phyloP scores from a whole-genome alignment of 2,888 invertebrate genomes.

The Theodoxus fluviatilis region DNA sequence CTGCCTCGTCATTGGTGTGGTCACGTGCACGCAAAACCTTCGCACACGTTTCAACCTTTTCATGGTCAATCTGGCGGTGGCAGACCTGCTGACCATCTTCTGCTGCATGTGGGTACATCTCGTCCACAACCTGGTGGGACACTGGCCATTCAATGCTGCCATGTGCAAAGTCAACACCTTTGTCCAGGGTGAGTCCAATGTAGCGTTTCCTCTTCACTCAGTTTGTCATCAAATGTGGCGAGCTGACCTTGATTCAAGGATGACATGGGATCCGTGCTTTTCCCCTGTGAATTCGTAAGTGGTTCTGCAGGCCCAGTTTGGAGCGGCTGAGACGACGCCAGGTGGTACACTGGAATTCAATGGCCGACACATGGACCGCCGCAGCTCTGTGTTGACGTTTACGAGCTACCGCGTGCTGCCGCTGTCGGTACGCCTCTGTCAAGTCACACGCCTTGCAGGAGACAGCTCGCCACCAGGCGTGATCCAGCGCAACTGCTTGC shows the following conservation, averaged over 20 bases:
- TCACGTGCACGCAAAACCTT: slow-evolving; percentile 35
- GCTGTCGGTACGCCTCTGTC: no score
- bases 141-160: slow-evolving; percentile 36
- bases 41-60: slow-evolving; percentile 44
- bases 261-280: not conserved
- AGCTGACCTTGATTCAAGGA: not conserved
- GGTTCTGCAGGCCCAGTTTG: no score
- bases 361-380: no score
- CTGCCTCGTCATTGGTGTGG: slow-evolving; percentile 32
- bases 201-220: not conserved
- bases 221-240: not conserved
- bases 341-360: no score
- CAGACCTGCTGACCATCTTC: slow-evolving; percentile 35
- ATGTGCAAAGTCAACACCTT: slow-evolving; percentile 41
- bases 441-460: no score
- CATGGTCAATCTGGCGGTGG: slow-evolving; percentile 39
- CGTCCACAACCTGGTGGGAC: slow-evolving; percentile 28
- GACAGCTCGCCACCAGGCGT: no score
- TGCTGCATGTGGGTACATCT: slow-evolving; percentile 44
- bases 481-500: no score
- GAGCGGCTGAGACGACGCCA: no score
- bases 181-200: slow-evolving; percentile 43
- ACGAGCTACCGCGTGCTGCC: no score
- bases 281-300: not conserved
- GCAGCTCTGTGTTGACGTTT: no score